Evolutionary conservation across 2,797 vertebrate genomes (phyloP), one percentile per base, ranked within the genome.

Genomic region (Epinephelus awoara): DNA sequence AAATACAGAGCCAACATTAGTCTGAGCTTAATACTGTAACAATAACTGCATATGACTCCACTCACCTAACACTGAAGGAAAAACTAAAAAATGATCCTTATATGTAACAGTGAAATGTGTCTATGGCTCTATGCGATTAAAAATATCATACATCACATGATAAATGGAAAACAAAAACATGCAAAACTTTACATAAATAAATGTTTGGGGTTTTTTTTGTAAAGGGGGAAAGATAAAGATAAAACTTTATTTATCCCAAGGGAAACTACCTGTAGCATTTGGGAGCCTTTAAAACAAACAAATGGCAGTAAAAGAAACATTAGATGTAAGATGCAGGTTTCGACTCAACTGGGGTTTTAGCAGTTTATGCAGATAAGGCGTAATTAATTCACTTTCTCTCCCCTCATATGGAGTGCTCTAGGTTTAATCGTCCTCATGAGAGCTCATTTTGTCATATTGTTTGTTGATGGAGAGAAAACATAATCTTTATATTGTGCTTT

Each of bases 141-240:
- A 65, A 25, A 67, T 65, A 67, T 0, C 52, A 69, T 66, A 64
- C 34, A 79, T 73, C 25, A 67, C 2, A 2, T n/a, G 18, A 42
- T 67, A 69, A 76, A 73, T 40, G 38, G 50, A 19, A 44, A 72
- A 81, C 3, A 19, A 63, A 86, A 85, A 83, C 85, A 90, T 89
- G 86, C 83, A 83, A n/a, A 77, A 79, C 65, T 71, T 56, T 40
- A 74, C 74, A 87, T 78, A 77, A 80, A 88, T 81, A 66, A 50
- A 10, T 42, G 34, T 34, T 29, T 29, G 34, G 7, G 12, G 12
- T 18, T 21, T 54, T 59, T 12, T 19, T 9, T 40, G 15, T 56
- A 49, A 68, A 56, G 57, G 29, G 44, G 23, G 3, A 42, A 42
- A 42, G 40, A 42, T 42, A 42, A 42, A 42, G 34, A 8, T 34